Base-by-base conservation (phyloP, 1,140 invertebrate genomes). In the Drosophila burlai region DNA sequence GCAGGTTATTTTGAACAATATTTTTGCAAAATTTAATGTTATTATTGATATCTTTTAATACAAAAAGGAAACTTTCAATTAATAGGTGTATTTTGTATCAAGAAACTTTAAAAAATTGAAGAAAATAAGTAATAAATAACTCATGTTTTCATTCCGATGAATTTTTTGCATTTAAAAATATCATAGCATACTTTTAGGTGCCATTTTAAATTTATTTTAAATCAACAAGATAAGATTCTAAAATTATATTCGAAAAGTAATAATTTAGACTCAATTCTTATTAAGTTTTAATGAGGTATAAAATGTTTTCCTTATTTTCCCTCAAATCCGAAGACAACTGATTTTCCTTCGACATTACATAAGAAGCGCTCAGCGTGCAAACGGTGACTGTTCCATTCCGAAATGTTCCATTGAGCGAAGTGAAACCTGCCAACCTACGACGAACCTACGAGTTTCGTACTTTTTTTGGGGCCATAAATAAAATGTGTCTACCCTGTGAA, bases 361-460 rank as follows among this genome's bases (percentile, higher is more conserved):
- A 90, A 89, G 73, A 72, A 73, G 66, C 58, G 75, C 47, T 59
- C 40, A 50, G 54, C 47, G 64, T 58, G 40, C 71, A 9, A 82
- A 90, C 75, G 72, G 72, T 71, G 69, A 83, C 49, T 90, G 85
- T 90, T 90, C 42, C 81, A 90, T 90, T 85, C 76, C 85, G 57
- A 62, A 66, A 16, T 81, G 54, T 59, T 46, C 40, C 71, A 76
- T 76, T 76, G 49, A 78, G 75, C 24, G 75, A 73, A 72, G 52
- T 38, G 67, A 46, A 71, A 68, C 31, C 61, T 57, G 49, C 49
- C 49, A 63, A 42, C 36, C 67, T 68, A 66, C 49, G 31, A 34
- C 50, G 74, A 64, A 75, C 31, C 68, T 57, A 73, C 59, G 66
- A 78, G 34, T 57, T 68, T 57, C 64, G 75, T 50, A 47, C 62